phyloP scores from a whole-genome alignment of 2,113 vertebrate genomes.

The Podarcis cretensis region DNA sequence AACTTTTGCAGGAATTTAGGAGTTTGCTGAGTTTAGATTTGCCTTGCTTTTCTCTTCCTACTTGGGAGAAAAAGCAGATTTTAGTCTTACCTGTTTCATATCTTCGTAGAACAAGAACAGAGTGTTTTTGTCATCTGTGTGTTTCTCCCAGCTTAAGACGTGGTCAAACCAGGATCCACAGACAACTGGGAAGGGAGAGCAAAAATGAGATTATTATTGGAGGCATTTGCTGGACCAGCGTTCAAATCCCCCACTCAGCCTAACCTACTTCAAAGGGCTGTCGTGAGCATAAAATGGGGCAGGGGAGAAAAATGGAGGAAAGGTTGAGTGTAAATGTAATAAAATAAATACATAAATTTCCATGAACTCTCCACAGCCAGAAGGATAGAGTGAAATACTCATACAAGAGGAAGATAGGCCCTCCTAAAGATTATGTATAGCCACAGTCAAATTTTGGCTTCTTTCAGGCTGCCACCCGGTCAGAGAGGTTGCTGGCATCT shows the following conservation, averaged over 20 bases:
- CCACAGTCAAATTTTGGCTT: neutral
- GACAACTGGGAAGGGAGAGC: conserved; percentile 69
- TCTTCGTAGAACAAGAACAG: conserved; percentile 79
- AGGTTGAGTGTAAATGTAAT: too few relatives aligned
- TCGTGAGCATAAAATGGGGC: too few relatives aligned
- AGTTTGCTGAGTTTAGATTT: neutral
- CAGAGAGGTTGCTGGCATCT: too few relatives aligned
- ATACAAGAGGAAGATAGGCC: too few relatives aligned
- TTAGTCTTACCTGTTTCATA: conserved; percentile 77
- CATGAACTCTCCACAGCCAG: neutral
- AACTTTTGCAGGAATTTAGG: too few relatives aligned
- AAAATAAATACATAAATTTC: neutral
- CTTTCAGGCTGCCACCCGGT: neutral
- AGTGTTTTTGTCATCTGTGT: conserved; percentile 66
- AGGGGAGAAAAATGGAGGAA: too few relatives aligned
- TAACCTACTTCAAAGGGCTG: too few relatives aligned
- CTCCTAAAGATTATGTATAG: too few relatives aligned
- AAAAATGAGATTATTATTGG: conserved; percentile 2
- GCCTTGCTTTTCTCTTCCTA: neutral
- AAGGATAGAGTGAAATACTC: neutral
- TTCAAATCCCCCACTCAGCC: too few relatives aligned
- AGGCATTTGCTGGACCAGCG: neutral
- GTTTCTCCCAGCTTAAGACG: conserved; percentile 75
- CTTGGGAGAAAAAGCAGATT: neutral
- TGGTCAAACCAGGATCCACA: conserved; percentile 82